phyloP scores from a whole-genome alignment of 2,797 vertebrate species.

The Thalassophryne amazonica region DNA sequence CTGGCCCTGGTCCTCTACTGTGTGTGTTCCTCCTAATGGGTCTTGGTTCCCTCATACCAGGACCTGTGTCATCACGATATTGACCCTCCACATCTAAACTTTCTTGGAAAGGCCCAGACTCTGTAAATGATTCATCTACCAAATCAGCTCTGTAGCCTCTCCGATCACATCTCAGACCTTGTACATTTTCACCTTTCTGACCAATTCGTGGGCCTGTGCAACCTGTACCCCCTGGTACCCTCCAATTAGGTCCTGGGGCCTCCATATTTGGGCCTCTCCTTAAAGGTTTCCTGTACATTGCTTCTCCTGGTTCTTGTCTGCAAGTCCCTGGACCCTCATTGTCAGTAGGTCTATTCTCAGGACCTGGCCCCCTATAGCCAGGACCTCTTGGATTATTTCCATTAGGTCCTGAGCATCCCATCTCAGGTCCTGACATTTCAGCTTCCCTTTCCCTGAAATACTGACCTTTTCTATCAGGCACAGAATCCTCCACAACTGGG shows the following conservation, averaged over 20 bases:
- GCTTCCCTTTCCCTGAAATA: background rate
- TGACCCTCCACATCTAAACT: conserved; percentile 3
- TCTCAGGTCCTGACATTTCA: background rate
- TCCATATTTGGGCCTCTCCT: conserved; percentile 12
- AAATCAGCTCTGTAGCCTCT: conserved; percentile 29
- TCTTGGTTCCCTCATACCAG: conserved; percentile 24
- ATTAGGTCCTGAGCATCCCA: background rate
- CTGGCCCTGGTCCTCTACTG: conserved; percentile 16
- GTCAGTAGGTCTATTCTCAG: conserved; percentile 14
- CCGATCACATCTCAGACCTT: conserved; percentile 21
- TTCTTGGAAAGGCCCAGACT: conserved; percentile 20
- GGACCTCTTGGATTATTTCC: conserved; percentile 3
- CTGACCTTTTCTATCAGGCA: conserved; percentile 6
- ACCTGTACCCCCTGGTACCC: conserved; percentile 19
- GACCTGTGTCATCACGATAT: conserved; percentile 14
- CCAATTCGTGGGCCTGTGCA: conserved; percentile 9
- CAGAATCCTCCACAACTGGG: conserved; percentile 3
- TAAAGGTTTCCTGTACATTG: conserved; percentile 23
- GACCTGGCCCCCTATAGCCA: conserved; percentile 9
- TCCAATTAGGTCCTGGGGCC: conserved; percentile 15
- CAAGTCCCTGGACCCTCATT: background rate
- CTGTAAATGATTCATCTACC: too few relatives aligned
- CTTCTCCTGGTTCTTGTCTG: conserved; percentile 7
- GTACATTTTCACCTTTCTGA: conserved; percentile 15
- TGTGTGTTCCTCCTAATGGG: conserved; percentile 22